phyloP scores from a whole-genome alignment of 2,113 vertebrate genomes.

The Trichomycterus rosablanca region DNA sequence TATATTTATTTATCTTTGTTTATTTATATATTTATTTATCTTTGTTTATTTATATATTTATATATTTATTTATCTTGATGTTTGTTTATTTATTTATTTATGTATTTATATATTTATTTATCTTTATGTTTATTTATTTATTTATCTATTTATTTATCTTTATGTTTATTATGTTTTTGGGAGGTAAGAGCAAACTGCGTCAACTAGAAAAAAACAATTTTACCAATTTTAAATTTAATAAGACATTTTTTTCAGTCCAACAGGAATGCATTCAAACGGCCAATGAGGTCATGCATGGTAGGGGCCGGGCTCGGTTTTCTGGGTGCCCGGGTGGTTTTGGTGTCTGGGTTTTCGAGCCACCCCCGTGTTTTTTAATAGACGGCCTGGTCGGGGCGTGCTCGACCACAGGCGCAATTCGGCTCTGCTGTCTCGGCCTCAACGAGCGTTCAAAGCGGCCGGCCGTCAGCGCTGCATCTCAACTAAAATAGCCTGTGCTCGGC shows the following conservation, averaged over 20 bases:
- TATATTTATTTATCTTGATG: no score
- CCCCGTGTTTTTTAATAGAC: slow-evolving; percentile 70
- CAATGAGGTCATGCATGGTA: slow-evolving; percentile 49
- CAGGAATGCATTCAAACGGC: slow-evolving; percentile 44
- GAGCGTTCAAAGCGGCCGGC: slow-evolving; percentile 58
- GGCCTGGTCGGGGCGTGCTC: slow-evolving; percentile 68
- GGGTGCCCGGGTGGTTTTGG: slow-evolving; percentile 60
- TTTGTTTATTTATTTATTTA: no score
- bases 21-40: no score
- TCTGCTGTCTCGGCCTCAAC: slow-evolving; percentile 62
- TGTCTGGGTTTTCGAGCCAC: slow-evolving; percentile 60
- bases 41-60: no score
- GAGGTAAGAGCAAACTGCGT: no score
- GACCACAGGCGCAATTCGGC: slow-evolving; percentile 64
- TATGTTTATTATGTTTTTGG: no score
- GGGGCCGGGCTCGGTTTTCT: slow-evolving; percentile 49
- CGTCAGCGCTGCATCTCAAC: slow-evolving; percentile 53
- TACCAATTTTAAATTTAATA: no score
- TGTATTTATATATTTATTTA: slow-evolving; percentile 3
- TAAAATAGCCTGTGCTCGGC: slow-evolving; percentile 58
- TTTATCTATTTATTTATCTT: slow-evolving; percentile 19
- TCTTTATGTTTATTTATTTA: slow-evolving; percentile 54
- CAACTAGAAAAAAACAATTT: no score
- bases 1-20: no score
- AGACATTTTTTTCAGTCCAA: background rate